phyloP scores from a whole-genome alignment of 2,797 vertebrate species.

The Clarias fuscus region DNA sequence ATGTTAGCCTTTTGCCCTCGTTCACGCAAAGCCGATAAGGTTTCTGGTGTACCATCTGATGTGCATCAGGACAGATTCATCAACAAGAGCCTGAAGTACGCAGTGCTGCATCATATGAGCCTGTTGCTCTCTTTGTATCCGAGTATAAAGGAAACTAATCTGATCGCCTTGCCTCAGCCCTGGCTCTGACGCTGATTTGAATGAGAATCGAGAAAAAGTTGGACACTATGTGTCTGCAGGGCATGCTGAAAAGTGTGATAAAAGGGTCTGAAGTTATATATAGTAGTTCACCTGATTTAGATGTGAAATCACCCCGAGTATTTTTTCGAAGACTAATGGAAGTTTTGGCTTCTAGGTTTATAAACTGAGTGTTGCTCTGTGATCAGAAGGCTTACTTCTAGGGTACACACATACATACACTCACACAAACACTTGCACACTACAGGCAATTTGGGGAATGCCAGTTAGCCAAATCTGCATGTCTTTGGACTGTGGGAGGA shows the following conservation, averaged over 20 bases:
- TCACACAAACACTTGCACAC: too few relatives aligned
- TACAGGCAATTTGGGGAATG: too few relatives aligned
- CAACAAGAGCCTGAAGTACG: conserved; percentile 19
- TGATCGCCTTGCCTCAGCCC: conserved; percentile 12
- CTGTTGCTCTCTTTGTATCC: conserved; percentile 50
- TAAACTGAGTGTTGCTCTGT: neutral
- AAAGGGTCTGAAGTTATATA: too few relatives aligned
- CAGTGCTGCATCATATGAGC: conserved; percentile 34
- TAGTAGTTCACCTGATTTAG: neutral
- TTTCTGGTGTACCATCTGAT: conserved; percentile 45
- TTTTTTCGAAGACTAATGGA: neutral
- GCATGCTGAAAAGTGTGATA: neutral
- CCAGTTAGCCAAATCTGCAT: too few relatives aligned
- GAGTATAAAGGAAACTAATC: conserved; percentile 36
- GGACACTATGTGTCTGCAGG: conserved; percentile 16
- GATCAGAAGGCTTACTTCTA: too few relatives aligned
- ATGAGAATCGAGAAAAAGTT: conserved; percentile 36
- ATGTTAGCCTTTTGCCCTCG: neutral
- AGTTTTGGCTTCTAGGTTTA: neutral
- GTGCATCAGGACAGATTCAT: conserved; percentile 36
- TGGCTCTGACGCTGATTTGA: conserved; percentile 42
- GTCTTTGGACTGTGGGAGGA: too few relatives aligned
- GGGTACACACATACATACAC: too few relatives aligned
- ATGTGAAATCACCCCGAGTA: too few relatives aligned
- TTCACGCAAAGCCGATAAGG: neutral